Base-by-base conservation (phyloP, 1,140 invertebrate genomes). In the Neodiprion virginianus region DNA sequence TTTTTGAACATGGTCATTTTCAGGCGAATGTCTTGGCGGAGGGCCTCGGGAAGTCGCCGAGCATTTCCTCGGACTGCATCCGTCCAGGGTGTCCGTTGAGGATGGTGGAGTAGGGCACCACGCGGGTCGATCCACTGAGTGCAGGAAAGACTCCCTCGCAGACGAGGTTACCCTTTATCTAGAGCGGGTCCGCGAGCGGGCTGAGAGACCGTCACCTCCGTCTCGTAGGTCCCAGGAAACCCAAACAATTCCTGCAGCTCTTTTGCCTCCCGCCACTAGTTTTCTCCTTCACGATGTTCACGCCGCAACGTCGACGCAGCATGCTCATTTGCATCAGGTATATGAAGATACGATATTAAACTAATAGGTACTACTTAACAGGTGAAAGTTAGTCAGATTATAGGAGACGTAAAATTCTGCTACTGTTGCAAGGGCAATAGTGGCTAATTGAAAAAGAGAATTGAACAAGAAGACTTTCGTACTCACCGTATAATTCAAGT, bases 41-140 rank as follows among this genome's bases (percentile, higher is more conserved):
- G 89, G 95, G 40, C 93, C 94, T 12, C 89, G 95, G 11, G 88
- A 89, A 73, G 91, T 96, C 5, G 95, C 94, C 0, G 95, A 96
- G 81, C 95, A 96, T 83, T 96, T 95, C 91, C 89, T 96, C 48
- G 95, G 95, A 49, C 92, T 94, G 8, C 95, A 96, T 85, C 94
- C 93, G 14, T 95, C 89, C 89, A 93, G 84, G 93, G 93, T 88
- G 91, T 93, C 72, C 89, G 92, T 75, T 92, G 95, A 90, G 90
- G 93, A 84, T 68, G 77, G 67, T 17, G 79, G 85, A 49, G 82
- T 81, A 21, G 77, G 85, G 8, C 83, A 85, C 8, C 81, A 86
- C 23, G 83, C 83, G 67, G 53, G 53, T 17, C 53, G 53, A 14
- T 61, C n/a, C 0, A 8, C 53, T 3, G 53, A 61, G 53, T 77